These are phyloP conservation scores for Sebastes wilsoni DNA, from an alignment of 2,797 vertebrate species.

Conservation along the genomic window DNA sequence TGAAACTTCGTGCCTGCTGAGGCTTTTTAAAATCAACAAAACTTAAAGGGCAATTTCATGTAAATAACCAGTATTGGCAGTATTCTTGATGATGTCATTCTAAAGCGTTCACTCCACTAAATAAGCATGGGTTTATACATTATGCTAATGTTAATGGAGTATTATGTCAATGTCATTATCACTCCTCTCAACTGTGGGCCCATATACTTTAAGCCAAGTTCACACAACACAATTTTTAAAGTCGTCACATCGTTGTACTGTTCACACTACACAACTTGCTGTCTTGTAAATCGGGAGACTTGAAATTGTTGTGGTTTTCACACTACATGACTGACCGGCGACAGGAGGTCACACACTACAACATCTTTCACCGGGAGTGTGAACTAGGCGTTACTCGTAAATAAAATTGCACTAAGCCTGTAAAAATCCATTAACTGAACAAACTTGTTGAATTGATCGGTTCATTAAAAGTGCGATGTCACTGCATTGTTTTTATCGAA, in stretches of 20 bases:
- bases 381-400: neutral
- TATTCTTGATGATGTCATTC: neutral
- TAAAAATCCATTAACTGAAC: neutral
- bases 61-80: neutral
- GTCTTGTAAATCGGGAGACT: neutral
- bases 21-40: neutral
- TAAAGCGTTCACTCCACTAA: neutral
- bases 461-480: neutral
- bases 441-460: neutral
- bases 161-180: neutral
- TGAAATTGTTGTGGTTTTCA: fast-evolving
- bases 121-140: neutral
- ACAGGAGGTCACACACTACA: neutral
- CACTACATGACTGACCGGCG: neutral
- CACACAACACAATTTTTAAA: neutral
- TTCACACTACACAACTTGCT: neutral
- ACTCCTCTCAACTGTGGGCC: neutral
- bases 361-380: neutral
- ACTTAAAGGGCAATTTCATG: neutral
- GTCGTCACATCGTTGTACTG: neutral
- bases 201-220: neutral
- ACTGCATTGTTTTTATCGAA: neutral
- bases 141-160: neutral
- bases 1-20: neutral
- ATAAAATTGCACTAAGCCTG: neutral